Percentiles rank a stretch among this genome's conserved stretches.
phyloP scores from a whole-genome alignment of 2,888 invertebrate genomes.

The Ectemnius continuus region DNA sequence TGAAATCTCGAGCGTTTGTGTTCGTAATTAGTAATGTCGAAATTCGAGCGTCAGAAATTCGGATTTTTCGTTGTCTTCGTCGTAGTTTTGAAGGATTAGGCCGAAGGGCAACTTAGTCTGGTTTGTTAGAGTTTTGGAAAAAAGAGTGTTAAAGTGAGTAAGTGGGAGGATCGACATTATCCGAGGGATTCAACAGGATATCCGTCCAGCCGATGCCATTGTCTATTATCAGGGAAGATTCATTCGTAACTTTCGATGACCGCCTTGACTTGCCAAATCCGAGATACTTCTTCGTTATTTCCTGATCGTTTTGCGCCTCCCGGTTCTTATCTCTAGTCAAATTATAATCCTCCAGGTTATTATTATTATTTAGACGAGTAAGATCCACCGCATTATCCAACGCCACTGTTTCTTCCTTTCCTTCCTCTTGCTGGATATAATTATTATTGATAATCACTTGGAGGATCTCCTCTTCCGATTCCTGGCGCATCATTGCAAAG shows the following conservation, averaged over 20 bases:
- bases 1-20: no score
- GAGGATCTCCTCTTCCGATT: no score
- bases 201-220: slow-evolving; percentile 61
- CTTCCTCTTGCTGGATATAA: not conserved
- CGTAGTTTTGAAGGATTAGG: no score
- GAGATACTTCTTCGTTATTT: slow-evolving; percentile 26
- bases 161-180: slow-evolving; percentile 49
- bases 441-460: no score
- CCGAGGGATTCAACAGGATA: slow-evolving; percentile 61
- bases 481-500: no score
- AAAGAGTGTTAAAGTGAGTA: slow-evolving; percentile 30
- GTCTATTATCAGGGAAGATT: slow-evolving; percentile 40
- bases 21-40: no score
- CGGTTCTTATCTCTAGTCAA: not conserved
- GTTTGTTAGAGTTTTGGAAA: no score
- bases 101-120: no score
- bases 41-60: not conserved
- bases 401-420: not conserved
- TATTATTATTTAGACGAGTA: slow-evolving; percentile 29
- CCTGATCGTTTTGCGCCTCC: not conserved
- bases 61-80: no score
- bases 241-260: slow-evolving; percentile 12
- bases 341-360: not conserved
- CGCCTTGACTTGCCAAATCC: slow-evolving; percentile 34
- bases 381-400: slow-evolving; percentile 9